Conservation (phyloP, 2,113 vertebrate species). For the Vulpes lagopus region DNA sequence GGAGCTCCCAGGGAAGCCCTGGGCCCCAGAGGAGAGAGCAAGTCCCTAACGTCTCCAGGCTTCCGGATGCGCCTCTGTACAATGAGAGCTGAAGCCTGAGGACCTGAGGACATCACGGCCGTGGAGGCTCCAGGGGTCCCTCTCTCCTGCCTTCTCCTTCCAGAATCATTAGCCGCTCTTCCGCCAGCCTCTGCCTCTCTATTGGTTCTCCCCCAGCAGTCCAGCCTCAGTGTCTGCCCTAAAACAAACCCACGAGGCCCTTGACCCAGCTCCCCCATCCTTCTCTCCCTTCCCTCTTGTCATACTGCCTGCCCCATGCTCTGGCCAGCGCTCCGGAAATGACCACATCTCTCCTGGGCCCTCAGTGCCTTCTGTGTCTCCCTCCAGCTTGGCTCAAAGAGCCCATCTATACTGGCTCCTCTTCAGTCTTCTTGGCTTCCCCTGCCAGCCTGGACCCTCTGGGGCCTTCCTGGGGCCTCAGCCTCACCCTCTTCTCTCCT, state of each 20-base stretch:
- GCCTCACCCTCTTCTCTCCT: not conserved
- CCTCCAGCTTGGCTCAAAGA: not conserved
- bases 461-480: too few species aligned
- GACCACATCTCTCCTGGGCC: not conserved
- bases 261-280: too few species aligned
- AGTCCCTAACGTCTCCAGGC: too few species aligned
- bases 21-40: rapidly evolving
- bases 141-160: not conserved
- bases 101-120: rapidly evolving
- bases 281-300: not conserved
- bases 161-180: not conserved
- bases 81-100: not conserved
- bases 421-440: not conserved
- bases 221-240: not conserved
- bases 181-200: not conserved
- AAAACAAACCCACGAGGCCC: not conserved
- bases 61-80: not conserved
- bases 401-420: rapidly evolving
- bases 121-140: not conserved
- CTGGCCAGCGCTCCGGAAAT: not conserved
- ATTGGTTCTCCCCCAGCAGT: not conserved
- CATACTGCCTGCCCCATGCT: not conserved
- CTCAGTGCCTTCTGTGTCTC: not conserved
- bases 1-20: not conserved
- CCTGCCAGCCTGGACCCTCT: not conserved